A percentile compares a stretch with the other conserved stretches of the same genome.
These are phyloP conservation scores for Crocallis elinguaria DNA, from an alignment of 2,888 invertebrate genomes.

Conservation along the genomic window DNA sequence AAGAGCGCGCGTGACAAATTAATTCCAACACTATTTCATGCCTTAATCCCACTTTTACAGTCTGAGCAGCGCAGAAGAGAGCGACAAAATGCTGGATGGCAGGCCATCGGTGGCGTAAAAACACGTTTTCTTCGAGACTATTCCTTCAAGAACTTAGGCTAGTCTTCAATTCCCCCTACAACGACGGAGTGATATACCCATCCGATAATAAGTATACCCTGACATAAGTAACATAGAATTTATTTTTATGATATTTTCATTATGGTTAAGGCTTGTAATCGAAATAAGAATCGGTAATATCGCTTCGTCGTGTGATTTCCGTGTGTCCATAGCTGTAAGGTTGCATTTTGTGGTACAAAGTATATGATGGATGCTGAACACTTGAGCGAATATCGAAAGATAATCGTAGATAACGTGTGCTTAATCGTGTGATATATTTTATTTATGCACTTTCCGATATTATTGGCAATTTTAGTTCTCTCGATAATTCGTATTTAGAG, in stretches of 20 bases:
- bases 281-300: slow-evolving; percentile 47
- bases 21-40: slow-evolving; percentile 18
- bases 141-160: slow-evolving; percentile 50
- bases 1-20: slow-evolving; percentile 19
- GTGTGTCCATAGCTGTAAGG: slow-evolving; percentile 60
- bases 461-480: slow-evolving; percentile 19
- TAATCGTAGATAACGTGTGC: slow-evolving; percentile 53
- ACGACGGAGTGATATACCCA: slow-evolving; percentile 49
- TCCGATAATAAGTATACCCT: slow-evolving; percentile 46
- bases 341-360: slow-evolving; percentile 79
- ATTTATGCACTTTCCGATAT: slow-evolving; percentile 43
- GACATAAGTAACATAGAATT: slow-evolving; percentile 61
- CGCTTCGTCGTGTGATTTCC: slow-evolving; percentile 47
- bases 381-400: slow-evolving; percentile 43
- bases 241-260: slow-evolving; percentile 62
- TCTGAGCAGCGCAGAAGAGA: slow-evolving; percentile 88
- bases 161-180: slow-evolving; percentile 57
- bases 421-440: slow-evolving; percentile 58
- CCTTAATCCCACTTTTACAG: slow-evolving; percentile 62
- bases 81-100: slow-evolving; percentile 90
- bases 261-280: slow-evolving; percentile 37
- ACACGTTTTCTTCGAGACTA: slow-evolving; percentile 37
- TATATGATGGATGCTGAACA: slow-evolving; percentile 47
- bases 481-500: slow-evolving; percentile 23
- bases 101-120: slow-evolving; percentile 88